A percentile compares a stretch with the other conserved stretches of the same genome.
These are phyloP conservation scores for Schizaphis graminum DNA, from an alignment of 2,888 invertebrate genomes.

Conservation along the genomic window DNA sequence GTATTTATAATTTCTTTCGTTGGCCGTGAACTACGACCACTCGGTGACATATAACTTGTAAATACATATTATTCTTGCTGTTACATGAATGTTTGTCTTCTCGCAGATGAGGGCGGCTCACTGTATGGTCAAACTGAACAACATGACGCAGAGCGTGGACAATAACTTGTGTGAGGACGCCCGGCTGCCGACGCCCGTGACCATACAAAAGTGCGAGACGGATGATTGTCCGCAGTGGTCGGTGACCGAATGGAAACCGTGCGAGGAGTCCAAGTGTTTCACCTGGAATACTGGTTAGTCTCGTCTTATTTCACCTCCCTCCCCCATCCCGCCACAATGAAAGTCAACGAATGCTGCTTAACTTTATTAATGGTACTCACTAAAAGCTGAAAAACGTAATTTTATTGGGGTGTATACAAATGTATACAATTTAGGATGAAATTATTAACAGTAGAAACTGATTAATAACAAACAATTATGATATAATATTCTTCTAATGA, in stretches of 20 bases:
- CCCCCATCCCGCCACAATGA: too few relatives aligned
- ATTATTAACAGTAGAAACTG: not conserved
- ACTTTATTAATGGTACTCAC: not conserved
- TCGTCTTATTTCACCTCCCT: not conserved
- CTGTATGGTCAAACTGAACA: conserved; percentile 79
- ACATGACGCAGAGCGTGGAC: conserved; percentile 76
- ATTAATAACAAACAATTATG: not conserved
- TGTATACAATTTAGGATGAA: not conserved
- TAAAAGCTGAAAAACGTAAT: not conserved
- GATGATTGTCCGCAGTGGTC: conserved; percentile 83
- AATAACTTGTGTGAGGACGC: conserved; percentile 80
- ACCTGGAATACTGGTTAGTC: conserved; percentile 78
- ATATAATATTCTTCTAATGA: not conserved
- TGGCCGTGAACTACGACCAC: not conserved
- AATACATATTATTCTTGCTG: not conserved
- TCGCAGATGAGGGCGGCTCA: conserved; percentile 79
- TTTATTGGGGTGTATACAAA: not conserved
- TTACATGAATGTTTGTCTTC: not conserved
- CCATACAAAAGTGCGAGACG: conserved; percentile 78
- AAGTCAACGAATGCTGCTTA: too few relatives aligned
- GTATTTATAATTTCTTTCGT: not conserved
- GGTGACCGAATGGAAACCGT: conserved; percentile 79
- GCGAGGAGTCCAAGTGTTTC: conserved; percentile 82
- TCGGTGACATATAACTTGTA: not conserved
- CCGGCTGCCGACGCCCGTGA: conserved; percentile 77